These are phyloP conservation scores for Drosophila mayaguana DNA, from an alignment of 2,888 invertebrate genomes.

Conservation along the genomic window DNA sequence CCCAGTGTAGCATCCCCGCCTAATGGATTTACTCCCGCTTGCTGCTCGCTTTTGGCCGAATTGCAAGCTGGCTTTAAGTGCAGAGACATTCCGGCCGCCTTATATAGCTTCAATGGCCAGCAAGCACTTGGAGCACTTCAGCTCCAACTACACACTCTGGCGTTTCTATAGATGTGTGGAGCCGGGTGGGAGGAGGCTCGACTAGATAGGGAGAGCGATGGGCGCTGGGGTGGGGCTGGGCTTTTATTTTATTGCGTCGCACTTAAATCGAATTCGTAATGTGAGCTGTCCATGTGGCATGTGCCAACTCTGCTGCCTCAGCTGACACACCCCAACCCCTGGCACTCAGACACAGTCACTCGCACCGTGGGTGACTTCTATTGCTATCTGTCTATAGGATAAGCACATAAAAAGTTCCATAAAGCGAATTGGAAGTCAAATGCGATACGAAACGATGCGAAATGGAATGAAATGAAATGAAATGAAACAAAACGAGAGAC, in stretches of 20 bases:
- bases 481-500: constrained; percentile 29
- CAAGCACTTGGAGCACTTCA: constrained; percentile 25
- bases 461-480: constrained; percentile 29
- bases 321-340: constrained; percentile 16
- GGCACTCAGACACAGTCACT: constrained; percentile 7
- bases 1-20: not conserved
- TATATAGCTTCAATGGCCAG: constrained; percentile 22
- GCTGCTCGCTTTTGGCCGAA: constrained; percentile 12
- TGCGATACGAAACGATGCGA: constrained; percentile 58
- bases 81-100: constrained; percentile 4
- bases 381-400: constrained; percentile 58
- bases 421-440: constrained; percentile 81
- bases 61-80: constrained; percentile 44
- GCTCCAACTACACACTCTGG: constrained; percentile 9
- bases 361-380: not conserved
- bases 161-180: not conserved
- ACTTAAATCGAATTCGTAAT: constrained; percentile 78
- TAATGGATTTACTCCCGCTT: not conserved
- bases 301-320: constrained; percentile 35
- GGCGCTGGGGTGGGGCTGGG: not conserved
- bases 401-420: constrained; percentile 77
- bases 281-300: constrained; percentile 50
- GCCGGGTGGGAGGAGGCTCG: not conserved
- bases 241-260: constrained; percentile 77
- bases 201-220: not conserved